These are phyloP conservation scores for Ceratosolen fusciceps DNA, from an alignment of 1,140 invertebrate species.

Conservation along the genomic window DNA sequence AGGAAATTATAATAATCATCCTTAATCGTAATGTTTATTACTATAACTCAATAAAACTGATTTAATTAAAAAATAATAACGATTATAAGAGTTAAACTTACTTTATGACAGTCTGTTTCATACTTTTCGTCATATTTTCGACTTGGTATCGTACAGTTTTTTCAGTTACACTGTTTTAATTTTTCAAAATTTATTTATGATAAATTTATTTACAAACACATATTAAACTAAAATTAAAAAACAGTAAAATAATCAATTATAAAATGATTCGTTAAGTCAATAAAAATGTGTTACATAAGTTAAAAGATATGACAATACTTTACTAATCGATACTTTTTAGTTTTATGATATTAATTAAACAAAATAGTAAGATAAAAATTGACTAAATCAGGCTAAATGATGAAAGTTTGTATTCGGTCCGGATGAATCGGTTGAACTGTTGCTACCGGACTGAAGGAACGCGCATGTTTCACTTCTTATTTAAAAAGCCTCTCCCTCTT, in stretches of 20 bases:
- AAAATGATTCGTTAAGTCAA: too few relatives aligned
- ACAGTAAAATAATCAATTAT: too few relatives aligned
- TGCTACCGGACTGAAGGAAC: conserved; percentile 68
- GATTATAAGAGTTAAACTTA: conserved; percentile 55
- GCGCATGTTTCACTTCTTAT: conserved; percentile 67
- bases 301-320: too few relatives aligned
- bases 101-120: conserved; percentile 71
- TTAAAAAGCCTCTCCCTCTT: conserved; percentile 66
- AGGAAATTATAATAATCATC: too few relatives aligned
- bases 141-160: not conserved
- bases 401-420: conserved; percentile 43
- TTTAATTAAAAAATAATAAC: not conserved
- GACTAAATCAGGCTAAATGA: too few relatives aligned
- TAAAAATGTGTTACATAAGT: too few relatives aligned
- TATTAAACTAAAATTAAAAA: conserved; percentile 51
- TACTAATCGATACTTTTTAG: too few relatives aligned
- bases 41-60: not conserved
- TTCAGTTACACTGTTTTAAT: not conserved
- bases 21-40: too few relatives aligned
- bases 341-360: too few relatives aligned
- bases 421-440: conserved; percentile 66
- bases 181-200: too few relatives aligned
- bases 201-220: conserved; percentile 53
- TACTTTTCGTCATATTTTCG: conserved; percentile 66
- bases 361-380: too few relatives aligned